Conservation (phyloP, 1,140 invertebrate genomes). For the Saccostrea cuccullata region DNA sequence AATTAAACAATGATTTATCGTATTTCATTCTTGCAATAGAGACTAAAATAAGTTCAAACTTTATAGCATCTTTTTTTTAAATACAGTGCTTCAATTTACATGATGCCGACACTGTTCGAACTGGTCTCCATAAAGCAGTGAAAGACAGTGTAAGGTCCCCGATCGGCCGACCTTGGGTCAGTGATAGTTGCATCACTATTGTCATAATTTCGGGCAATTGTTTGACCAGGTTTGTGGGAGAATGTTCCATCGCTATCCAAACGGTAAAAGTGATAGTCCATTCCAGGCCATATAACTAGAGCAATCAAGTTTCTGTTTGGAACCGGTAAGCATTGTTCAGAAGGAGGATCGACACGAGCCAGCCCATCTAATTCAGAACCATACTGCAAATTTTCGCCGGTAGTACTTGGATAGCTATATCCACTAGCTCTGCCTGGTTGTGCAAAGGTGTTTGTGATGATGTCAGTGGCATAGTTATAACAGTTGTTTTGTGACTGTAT, state of each 20-base stretch:
- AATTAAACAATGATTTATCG: background rate
- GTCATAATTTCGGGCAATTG: background rate
- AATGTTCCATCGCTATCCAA: constrained; percentile 12
- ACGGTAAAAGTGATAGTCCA: constrained; percentile 2
- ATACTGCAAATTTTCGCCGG: background rate
- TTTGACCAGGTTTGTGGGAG: constrained; percentile 9
- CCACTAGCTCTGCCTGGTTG: constrained; percentile 6
- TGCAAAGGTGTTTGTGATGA: constrained; percentile 18
- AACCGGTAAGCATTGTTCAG: background rate
- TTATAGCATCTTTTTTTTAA: background rate
- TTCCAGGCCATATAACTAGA: background rate
- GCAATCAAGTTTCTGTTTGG: background rate
- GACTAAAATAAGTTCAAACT: background rate
- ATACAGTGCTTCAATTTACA: background rate
- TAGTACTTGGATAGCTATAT: background rate
- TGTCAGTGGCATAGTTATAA: constrained; percentile 23
- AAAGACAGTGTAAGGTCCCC: background rate
- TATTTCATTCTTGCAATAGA: background rate
- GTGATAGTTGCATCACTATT: background rate
- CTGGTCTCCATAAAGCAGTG: constrained; percentile 20
- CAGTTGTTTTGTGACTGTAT: background rate
- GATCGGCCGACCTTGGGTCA: background rate
- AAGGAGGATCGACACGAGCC: background rate
- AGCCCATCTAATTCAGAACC: background rate
- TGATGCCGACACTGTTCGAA: background rate